Conservation (phyloP, 2,113 vertebrate genomes). For the Cyanoramphus novaezelandiae region DNA sequence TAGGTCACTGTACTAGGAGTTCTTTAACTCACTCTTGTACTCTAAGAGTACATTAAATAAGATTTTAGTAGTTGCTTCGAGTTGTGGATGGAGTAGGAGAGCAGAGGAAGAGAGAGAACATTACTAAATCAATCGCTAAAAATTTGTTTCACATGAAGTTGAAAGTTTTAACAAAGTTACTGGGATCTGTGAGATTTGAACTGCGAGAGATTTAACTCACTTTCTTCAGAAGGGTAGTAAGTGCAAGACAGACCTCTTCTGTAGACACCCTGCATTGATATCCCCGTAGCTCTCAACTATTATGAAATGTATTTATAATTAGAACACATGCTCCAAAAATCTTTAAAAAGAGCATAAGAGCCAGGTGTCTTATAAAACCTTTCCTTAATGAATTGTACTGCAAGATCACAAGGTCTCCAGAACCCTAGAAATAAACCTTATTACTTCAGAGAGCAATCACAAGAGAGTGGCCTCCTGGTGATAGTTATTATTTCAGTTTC, state of each 20-base stretch:
- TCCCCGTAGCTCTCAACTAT: background rate
- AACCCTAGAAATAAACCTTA: background rate
- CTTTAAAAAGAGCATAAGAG: background rate
- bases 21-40: background rate
- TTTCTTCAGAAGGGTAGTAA: background rate
- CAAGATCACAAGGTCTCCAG: background rate
- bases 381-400: background rate
- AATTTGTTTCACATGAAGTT: background rate
- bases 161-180: background rate
- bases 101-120: background rate
- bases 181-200: background rate
- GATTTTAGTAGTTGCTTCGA: background rate
- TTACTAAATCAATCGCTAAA: background rate
- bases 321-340: background rate
- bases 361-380: background rate
- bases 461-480: background rate
- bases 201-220: background rate
- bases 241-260: background rate
- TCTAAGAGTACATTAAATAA: background rate
- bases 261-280: background rate
- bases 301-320: background rate
- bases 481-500: background rate
- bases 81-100: background rate
- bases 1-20: background rate
- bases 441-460: slow-evolving; percentile 1